Evolutionary conservation across 2,113 vertebrate genomes (phyloP), one percentile per base, ranked within the genome.

Genomic region (Tichodroma muraria): DNA sequence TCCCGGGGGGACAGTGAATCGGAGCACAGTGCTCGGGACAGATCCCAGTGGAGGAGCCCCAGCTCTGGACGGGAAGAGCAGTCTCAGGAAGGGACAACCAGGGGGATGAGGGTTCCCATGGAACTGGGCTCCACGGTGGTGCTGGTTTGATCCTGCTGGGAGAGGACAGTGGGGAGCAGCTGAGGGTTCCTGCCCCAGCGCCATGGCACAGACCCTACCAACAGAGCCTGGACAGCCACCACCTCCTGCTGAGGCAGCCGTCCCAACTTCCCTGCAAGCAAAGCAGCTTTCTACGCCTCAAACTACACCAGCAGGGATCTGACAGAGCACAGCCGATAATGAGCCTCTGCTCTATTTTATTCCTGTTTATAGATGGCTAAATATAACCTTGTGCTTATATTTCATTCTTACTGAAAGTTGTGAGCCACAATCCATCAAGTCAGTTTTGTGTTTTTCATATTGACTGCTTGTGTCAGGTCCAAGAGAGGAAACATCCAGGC

Each of bases 371-470:
- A 85, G 66, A 50, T 13, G 6, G 79, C 90, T 96, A 94, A 95
- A 93, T 91, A 88, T 91, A 96, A 88, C 63, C 35, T 80, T 3
- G 35, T 83, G 71, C 33, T 90, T 86, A 49, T 92, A 94, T 94
- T 91, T 80, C 80, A 69, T 70, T 77, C 71, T 44, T 40, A n/a
- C 27, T 22, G 38, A 80, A 95, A 76, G 27, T 54, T 77, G 33
- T 0, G 1, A 89, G 45, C 66, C 65, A 78, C 53, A 64, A n/a
- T 52, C 86, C 69, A 60, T 64, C 35, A 56, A 20, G 28, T 52
- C 6, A 2, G 22, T 28, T 72, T 23, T 61, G 54, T 57, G 17
- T 45, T 87, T 89, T 85, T 64, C 19, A 2, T 72, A 47, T 57
- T 85, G 52, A 31, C 37, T 54, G 45, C 68, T 92, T 35, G 40